Evolutionary conservation across 2,113 vertebrate species (phyloP).

Genomic region (Tetrao urogallus): DNA sequence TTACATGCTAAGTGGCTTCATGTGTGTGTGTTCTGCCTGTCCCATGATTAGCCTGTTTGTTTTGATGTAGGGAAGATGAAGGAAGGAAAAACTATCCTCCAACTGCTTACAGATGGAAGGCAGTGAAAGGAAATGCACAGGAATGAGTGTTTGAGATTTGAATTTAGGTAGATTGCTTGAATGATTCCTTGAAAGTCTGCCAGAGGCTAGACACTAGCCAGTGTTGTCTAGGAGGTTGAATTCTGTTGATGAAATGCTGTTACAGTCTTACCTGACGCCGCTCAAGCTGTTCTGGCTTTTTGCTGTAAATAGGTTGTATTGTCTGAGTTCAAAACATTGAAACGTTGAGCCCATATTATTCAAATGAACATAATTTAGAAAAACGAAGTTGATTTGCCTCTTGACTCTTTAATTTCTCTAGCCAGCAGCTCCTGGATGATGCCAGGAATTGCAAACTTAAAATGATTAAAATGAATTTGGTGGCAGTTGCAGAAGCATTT

Average conservation of each 20-base stretch:
- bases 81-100: neutral
- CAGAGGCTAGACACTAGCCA: neutral
- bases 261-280: neutral
- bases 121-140: neutral
- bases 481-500: neutral
- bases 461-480: neutral
- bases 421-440: neutral
- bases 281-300: neutral
- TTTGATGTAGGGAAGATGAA: neutral
- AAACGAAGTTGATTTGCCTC: neutral
- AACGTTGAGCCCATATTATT: neutral
- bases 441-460: neutral
- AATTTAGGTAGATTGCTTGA: neutral
- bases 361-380: neutral
- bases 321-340: neutral
- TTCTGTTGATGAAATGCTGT: neutral
- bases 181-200: neutral
- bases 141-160: neutral
- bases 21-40: neutral
- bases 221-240: neutral
- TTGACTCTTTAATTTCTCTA: neutral
- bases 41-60: rapidly evolving
- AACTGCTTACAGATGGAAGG: neutral
- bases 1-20: neutral
- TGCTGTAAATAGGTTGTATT: neutral